phyloP scores from a whole-genome alignment of 2,888 invertebrate genomes.

The Nesidiocoris tenuis region DNA sequence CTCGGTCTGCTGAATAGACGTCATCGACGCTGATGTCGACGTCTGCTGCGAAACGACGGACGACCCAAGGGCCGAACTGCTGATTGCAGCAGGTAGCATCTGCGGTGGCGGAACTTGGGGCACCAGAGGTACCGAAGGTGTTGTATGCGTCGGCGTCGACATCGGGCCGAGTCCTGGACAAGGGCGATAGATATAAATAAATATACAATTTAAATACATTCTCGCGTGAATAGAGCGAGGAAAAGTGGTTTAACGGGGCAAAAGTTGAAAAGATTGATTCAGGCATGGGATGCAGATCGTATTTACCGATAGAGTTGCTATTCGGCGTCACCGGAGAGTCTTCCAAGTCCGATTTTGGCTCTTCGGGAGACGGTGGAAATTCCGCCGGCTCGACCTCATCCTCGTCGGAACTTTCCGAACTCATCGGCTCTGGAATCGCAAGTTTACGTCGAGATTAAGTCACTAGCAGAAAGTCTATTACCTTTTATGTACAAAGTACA shows the following conservation, averaged over 20 bases:
- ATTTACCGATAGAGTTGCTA: constrained; percentile 10
- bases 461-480: no score
- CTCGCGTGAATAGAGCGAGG: neutral
- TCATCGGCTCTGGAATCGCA: constrained; percentile 44
- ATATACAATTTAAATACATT: no score
- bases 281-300: no score
- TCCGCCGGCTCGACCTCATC: constrained; percentile 38
- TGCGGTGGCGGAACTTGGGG: constrained; percentile 26
- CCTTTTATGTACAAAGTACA: no score
- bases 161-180: neutral
- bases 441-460: neutral
- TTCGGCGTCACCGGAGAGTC: constrained; percentile 12
- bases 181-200: neutral
- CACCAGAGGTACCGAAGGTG: neutral
- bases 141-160: neutral
- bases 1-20: neutral
- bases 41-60: neutral
- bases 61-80: neutral
- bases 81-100: neutral
- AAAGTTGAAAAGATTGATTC: no score
- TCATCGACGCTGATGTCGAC: neutral
- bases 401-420: constrained; percentile 41
- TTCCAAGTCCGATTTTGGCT: constrained; percentile 22
- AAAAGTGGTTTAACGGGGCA: no score
- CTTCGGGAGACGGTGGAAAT: constrained; percentile 28